These are phyloP conservation scores for Hippocampus abdominalis DNA, from an alignment of 2,113 vertebrate genomes.

Conservation along the genomic window DNA sequence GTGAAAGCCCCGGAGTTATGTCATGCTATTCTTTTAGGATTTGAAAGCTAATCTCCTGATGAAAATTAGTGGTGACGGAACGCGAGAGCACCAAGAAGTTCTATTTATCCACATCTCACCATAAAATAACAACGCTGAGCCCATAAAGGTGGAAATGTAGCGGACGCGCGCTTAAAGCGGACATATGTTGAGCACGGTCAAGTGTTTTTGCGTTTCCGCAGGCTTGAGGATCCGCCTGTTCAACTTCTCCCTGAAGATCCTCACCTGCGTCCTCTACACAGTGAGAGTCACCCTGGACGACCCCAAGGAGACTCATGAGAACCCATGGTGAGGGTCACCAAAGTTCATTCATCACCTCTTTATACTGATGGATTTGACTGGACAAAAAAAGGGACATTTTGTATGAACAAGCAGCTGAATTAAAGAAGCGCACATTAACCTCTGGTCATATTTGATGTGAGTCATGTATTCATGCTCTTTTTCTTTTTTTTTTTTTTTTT, in stretches of 20 bases:
- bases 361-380: neutral
- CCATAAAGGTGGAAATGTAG: neutral
- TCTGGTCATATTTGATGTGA: neutral
- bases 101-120: constrained; percentile 25
- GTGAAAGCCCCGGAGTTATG: constrained; percentile 5
- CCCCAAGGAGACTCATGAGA: constrained; percentile 55
- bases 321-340: constrained; percentile 73
- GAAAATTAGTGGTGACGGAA: constrained; percentile 29
- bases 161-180: neutral
- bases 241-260: constrained; percentile 94
- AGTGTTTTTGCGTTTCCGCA: constrained; percentile 34
- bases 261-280: constrained; percentile 91
- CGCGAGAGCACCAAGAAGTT: constrained; percentile 11
- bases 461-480: neutral
- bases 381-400: neutral
- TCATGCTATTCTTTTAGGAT: constrained; percentile 29
- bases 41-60: constrained; percentile 6
- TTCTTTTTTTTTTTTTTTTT: neutral
- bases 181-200: neutral
- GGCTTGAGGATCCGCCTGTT: constrained; percentile 94
- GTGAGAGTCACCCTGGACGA: constrained; percentile 86
- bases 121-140: neutral
- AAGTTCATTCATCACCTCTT: neutral
- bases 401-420: neutral
- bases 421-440: neutral